phyloP scores from a whole-genome alignment of 2,113 vertebrate species.

The Toxotes chatareus region DNA sequence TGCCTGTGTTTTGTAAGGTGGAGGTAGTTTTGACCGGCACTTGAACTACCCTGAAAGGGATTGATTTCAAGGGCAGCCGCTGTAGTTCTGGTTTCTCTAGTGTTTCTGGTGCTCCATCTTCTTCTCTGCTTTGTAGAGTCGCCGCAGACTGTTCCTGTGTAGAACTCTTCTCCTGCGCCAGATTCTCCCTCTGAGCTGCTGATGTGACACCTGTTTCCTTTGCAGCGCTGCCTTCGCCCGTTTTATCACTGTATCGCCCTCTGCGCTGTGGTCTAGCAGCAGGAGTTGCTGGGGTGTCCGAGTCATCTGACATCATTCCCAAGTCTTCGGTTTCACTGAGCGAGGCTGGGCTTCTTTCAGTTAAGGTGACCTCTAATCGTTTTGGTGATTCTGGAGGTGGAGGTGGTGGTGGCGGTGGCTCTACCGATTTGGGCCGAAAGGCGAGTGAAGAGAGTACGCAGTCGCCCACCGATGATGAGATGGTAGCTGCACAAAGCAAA shows the following conservation, averaged over 20 bases:
- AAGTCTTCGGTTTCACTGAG: slow-evolving; percentile 63
- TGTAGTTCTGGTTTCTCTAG: slow-evolving; percentile 45
- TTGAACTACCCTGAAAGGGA: slow-evolving; percentile 68
- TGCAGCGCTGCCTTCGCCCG: not conserved
- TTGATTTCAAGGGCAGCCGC: slow-evolving; percentile 49
- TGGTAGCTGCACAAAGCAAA: slow-evolving; percentile 65
- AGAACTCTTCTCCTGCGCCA: slow-evolving; percentile 18
- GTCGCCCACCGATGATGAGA: slow-evolving; percentile 79
- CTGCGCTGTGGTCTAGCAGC: not conserved
- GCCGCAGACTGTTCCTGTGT: not conserved
- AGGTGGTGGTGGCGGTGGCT: slow-evolving; percentile 32
- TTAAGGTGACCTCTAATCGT: slow-evolving; percentile 14
- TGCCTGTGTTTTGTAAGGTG: slow-evolving; percentile 16
- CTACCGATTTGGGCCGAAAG: slow-evolving; percentile 64
- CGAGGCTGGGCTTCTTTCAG: slow-evolving; percentile 28
- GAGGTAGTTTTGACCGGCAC: slow-evolving; percentile 47
- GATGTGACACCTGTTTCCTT: slow-evolving; percentile 30
- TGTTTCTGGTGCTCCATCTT: not conserved
- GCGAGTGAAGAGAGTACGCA: slow-evolving; percentile 78
- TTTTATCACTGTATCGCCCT: not conserved
- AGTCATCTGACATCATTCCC: slow-evolving; percentile 62
- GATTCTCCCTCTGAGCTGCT: not conserved
- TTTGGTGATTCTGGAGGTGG: slow-evolving; percentile 47
- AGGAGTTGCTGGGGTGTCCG: slow-evolving; percentile 11
- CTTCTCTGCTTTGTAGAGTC: not conserved